Percentiles rank a stretch among this genome's conserved stretches.
These are phyloP conservation scores for Pitta sordida DNA, from an alignment of 2,113 vertebrate species.

Conservation along the genomic window DNA sequence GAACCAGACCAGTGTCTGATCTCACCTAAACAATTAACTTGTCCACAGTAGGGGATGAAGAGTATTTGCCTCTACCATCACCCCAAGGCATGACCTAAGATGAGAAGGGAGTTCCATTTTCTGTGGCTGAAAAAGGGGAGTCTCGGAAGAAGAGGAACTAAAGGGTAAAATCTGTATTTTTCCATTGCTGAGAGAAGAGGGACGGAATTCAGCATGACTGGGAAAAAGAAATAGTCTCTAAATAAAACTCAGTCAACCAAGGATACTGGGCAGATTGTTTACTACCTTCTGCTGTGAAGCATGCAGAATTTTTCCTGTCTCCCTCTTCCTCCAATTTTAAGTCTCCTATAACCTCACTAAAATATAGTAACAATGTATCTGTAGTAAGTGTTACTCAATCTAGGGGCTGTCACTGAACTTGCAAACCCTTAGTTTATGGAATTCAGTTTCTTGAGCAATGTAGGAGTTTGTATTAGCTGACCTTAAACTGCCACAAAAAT, in stretches of 20 bases:
- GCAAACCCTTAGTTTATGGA: background rate
- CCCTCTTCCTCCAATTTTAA: background rate
- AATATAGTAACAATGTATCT: background rate
- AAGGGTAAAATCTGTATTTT: background rate
- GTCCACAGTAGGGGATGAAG: background rate
- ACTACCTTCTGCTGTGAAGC: background rate
- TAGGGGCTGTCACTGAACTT: background rate
- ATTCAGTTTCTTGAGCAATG: background rate
- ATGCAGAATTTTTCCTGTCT: background rate
- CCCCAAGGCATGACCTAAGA: background rate
- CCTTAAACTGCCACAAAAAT: background rate
- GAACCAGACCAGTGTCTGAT: background rate
- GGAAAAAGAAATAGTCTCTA: background rate
- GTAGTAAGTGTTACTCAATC: background rate
- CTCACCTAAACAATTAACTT: background rate
- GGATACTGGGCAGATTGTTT: background rate
- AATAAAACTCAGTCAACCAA: background rate
- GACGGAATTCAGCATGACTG: background rate
- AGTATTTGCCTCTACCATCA: background rate
- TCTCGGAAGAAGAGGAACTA: background rate
- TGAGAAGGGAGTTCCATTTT: background rate
- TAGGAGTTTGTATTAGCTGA: background rate
- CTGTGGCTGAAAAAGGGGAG: fast-evolving
- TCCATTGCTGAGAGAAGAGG: background rate
- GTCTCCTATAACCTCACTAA: background rate